Evolutionary conservation across 2,797 vertebrate species (phyloP).

Genomic region (Acanthornis magna): DNA sequence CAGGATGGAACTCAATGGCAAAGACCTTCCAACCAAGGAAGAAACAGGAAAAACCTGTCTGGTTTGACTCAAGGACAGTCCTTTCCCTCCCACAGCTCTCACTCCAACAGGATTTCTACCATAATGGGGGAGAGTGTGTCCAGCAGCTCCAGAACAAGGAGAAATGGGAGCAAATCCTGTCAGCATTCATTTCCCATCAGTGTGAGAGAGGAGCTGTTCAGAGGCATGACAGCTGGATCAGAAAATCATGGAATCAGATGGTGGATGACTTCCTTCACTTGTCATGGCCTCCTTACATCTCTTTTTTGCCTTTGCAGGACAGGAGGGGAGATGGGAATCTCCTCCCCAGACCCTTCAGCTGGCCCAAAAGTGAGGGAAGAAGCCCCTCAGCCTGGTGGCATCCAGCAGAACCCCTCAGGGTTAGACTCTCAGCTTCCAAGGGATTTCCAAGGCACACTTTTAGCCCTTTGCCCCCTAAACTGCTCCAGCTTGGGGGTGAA

Average conservation of each 20-base stretch:
- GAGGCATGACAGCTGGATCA: not conserved
- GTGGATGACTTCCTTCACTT: not conserved
- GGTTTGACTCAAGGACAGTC: too few species aligned
- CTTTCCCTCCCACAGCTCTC: not conserved
- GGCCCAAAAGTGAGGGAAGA: not conserved
- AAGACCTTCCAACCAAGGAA: not conserved
- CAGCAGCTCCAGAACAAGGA: not conserved
- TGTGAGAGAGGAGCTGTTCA: not conserved
- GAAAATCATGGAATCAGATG: not conserved
- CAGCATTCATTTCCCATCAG: rapidly evolving
- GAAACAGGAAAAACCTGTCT: not conserved
- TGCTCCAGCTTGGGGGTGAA: not conserved
- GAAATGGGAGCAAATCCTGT: not conserved
- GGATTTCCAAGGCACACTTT: not conserved
- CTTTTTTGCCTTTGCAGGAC: not conserved
- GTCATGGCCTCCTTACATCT: not conserved
- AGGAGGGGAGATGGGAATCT: not conserved
- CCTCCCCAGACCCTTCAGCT: rapidly evolving
- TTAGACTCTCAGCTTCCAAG: not conserved
- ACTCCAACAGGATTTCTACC: not conserved
- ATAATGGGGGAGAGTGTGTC: not conserved
- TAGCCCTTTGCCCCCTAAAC: rapidly evolving
- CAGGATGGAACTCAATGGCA: not conserved
- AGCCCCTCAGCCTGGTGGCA: not conserved
- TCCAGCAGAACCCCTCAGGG: not conserved